These are phyloP conservation scores for Siniperca knerii DNA, from an alignment of 2,113 vertebrate genomes.

Conservation along the genomic window DNA sequence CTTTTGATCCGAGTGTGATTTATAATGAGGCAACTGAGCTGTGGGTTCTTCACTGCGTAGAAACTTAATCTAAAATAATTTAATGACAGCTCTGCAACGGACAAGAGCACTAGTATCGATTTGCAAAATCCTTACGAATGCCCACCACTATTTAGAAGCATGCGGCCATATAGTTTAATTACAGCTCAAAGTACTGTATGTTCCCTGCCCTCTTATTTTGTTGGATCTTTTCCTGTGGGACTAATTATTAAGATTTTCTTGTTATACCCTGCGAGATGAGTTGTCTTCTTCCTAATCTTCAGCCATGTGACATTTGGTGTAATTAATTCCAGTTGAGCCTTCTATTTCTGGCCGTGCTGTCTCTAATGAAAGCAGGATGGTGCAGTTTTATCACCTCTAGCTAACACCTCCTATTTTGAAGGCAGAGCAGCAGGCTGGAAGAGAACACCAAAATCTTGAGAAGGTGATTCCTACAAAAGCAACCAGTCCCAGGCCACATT, in stretches of 20 bases:
- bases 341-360: conserved; percentile 78
- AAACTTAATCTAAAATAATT: conserved; percentile 25
- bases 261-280: conserved; percentile 66
- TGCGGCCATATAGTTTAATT: conserved; percentile 18
- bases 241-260: conserved; percentile 78
- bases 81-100: conserved; percentile 1
- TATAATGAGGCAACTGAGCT: conserved; percentile 6
- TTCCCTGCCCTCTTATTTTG: conserved; percentile 37
- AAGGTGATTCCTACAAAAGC: conserved; percentile 22
- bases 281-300: conserved; percentile 75
- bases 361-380: conserved; percentile 65
- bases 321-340: conserved; percentile 82
- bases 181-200: conserved; percentile 23
- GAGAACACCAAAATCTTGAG: conserved; percentile 25
- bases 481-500: not conserved
- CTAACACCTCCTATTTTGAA: conserved; percentile 56
- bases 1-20: conserved; percentile 35
- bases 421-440: conserved; percentile 33
- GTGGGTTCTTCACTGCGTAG: not conserved
- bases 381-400: conserved; percentile 66
- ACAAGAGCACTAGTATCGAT: not conserved
- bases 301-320: conserved; percentile 79
- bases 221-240: conserved; percentile 69
- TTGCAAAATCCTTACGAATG: conserved; percentile 15
- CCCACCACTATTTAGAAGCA: not conserved